Evolutionary conservation across 2,113 vertebrate genomes (phyloP), one percentile per base, ranked within the genome.

Genomic region (Antechinus stuartii): DNA sequence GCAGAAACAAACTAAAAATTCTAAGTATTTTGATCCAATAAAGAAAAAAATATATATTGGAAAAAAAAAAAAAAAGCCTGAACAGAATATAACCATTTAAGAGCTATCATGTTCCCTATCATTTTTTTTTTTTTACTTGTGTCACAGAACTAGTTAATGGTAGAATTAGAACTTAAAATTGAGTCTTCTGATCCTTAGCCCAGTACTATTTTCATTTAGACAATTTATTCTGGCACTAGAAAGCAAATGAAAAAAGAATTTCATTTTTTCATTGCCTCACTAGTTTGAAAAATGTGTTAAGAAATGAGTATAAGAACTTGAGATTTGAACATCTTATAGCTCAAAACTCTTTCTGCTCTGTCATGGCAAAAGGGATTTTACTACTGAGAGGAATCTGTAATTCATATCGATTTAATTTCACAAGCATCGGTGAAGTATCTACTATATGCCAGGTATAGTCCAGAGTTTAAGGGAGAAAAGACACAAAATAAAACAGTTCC

Each of bases 371-470:
- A 52, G 16, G 89, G 4, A 90, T 89, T 91, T 95, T 16, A 3
- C 35, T 25, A 30, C 49, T 12, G 24, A 95, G 54, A 93, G 53
- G 0, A 76, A 68, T 52, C 35, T 92, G 0, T 11, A 91, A 89
- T 26, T 53, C 93, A 92, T 90, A 96, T 47, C 92, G n/a, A 84
- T 42, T 84, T 19, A 42, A 84, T 84, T 84, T 42, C 68, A 84
- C 7, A 84, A 84, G 6, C 68, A n/a, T 42, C 42, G 68, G 68
- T 76, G 14, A 22, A 84, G n/a, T 23, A 84, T 84, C 35, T 42
- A 42, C n/a, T 42, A 8, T 76, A 76, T 84, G 5, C n/a, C 68
- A 84, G n/a, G 6, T 35, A 42, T 42, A 42, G 19, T 42, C 16
- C 1, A 84, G 42, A 42, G 6, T 76, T 76, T 76, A 76, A 76